Conservation (phyloP, 2,113 vertebrate species). For the Jacana jacana region DNA sequence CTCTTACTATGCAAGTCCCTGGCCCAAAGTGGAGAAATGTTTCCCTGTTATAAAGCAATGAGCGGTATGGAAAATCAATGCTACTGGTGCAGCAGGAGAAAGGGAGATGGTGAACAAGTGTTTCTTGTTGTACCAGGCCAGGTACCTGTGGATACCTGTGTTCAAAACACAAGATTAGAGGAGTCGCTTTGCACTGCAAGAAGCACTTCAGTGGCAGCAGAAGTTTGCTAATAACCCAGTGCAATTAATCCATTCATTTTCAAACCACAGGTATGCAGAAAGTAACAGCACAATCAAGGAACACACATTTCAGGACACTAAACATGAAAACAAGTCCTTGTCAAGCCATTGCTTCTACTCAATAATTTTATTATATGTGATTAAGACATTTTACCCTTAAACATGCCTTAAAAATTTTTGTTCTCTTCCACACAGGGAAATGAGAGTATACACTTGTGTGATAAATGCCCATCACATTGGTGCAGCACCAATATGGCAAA, state of each 20-base stretch:
- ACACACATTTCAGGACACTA: neutral
- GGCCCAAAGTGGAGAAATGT: accelerated
- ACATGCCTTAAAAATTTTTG: neutral
- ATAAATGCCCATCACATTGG: too few species aligned
- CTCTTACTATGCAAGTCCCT: neutral
- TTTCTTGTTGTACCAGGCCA: neutral
- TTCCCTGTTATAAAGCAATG: neutral
- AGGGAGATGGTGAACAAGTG: neutral
- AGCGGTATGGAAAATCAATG: neutral
- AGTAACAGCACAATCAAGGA: neutral
- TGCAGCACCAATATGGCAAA: neutral
- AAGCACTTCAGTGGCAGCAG: neutral
- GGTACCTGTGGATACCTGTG: accelerated
- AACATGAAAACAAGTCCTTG: neutral
- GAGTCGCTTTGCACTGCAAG: neutral
- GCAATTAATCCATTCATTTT: neutral
- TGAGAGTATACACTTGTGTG: neutral
- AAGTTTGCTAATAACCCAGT: neutral
- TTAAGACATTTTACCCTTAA: neutral
- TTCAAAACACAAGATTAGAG: neutral
- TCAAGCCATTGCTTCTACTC: neutral
- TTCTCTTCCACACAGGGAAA: neutral
- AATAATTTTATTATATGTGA: neutral
- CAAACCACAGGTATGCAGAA: neutral
- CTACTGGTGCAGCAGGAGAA: neutral